Base-by-base conservation (phyloP, 2,888 invertebrate genomes). In the Agonopterix arenella region DNA sequence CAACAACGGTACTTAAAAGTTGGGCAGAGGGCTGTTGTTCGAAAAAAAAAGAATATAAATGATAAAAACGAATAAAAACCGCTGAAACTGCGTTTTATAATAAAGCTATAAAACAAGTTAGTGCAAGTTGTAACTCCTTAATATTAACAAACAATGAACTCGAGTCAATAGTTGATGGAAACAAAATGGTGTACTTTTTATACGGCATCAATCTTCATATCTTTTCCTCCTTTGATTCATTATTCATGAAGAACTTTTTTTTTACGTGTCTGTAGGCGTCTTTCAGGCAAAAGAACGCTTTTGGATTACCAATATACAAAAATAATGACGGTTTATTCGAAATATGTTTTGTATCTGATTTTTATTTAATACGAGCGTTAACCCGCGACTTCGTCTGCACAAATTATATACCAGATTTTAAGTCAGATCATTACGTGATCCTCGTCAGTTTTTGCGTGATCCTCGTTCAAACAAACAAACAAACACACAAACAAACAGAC, bases 1-100 rank as follows among this genome's bases (percentile, higher is more conserved):
- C 28, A 28, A 28, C 28, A 70, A 73, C 75, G 70, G 73, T 63
- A 69, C 68, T 64, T 61, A 62, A 62, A 62, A 66, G 62, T 62
- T 51, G 54, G 52, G 52, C 48, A 52, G 57, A 64, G 58, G 54
- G 52, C 56, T 54, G 48, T 55, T 55, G 55, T 50, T 54, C 58
- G 54, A 52, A n/a, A n/a, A n/a, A 60, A 60, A 54, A 55, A 28
- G 28, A 46, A 45, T 38, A 40, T 10, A n/a, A 40, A 40, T 40
- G n/a, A 40, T 18, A 4, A 18, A 18, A 18, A 18, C 18, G 18
- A 18, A n/a, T n/a, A 28, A 5, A 28, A 28, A 28, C 28, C 28
- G 28, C 28, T 28, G 28, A 28, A 28, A 28, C 28, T 28, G 28
- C 7, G 28, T 28, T 28, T 28, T 28, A 28, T 28, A 28, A 28